These are phyloP conservation scores for Procambarus clarkii DNA, from an alignment of 1,140 invertebrate genomes.

Conservation along the genomic window DNA sequence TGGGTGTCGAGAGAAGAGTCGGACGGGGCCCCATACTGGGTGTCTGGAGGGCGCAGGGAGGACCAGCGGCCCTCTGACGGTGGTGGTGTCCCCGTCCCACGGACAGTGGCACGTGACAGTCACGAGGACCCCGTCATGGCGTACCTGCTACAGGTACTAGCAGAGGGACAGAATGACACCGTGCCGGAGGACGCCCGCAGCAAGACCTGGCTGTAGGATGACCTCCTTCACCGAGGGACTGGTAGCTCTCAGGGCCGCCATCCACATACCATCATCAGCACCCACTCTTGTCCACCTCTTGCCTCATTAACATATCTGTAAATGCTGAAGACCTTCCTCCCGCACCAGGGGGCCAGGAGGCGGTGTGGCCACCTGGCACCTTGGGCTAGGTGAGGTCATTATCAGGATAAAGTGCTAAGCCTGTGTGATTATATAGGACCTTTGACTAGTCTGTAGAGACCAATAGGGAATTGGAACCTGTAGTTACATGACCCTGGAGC, in stretches of 20 bases:
- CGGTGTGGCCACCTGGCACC: no score
- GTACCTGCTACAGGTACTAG: not conserved
- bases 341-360: no score
- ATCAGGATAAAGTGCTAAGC: no score
- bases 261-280: no score
- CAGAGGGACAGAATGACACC: not conserved
- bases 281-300: no score
- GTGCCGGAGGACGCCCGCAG: not conserved
- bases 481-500: no score
- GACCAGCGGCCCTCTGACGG: not conserved
- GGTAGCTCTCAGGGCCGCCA: not conserved
- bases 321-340: no score
- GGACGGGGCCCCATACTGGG: constrained; percentile 8
- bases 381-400: no score
- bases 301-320: no score
- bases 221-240: not conserved
- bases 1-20: constrained; percentile 40
- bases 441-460: no score
- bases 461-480: no score
- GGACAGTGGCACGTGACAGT: not conserved
- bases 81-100: not conserved
- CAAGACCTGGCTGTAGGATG: not conserved
- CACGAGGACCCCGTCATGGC: not conserved
- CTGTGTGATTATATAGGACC: no score
- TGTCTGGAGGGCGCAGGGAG: not conserved